Percentiles rank a stretch among this genome's conserved stretches.
Conservation (phyloP, 2,888 invertebrate genomes). For the Xylota segnis region DNA sequence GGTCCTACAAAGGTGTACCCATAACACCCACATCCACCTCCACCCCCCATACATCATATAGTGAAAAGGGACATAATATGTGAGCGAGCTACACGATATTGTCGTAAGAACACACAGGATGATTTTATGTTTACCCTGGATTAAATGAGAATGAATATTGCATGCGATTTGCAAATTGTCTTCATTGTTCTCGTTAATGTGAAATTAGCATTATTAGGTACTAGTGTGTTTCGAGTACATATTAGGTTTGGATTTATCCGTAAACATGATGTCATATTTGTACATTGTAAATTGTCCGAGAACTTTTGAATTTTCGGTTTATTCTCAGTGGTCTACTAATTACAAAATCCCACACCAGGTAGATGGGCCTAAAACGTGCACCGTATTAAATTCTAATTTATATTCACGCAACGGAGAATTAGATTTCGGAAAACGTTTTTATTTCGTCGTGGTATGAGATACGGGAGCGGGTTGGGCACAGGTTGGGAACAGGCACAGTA, state of each 20-base stretch:
- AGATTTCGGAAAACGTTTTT: constrained; percentile 71
- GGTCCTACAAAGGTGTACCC: constrained; percentile 6
- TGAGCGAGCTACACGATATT: constrained; percentile 62
- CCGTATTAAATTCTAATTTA: constrained; percentile 76
- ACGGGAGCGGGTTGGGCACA: constrained; percentile 2
- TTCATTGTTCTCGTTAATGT: constrained; percentile 77
- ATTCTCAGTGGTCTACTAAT: constrained; percentile 77
- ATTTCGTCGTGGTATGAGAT: constrained; percentile 32
- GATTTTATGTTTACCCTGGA: constrained; percentile 77
- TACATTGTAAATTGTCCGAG: constrained; percentile 77
- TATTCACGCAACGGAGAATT: constrained; percentile 77
- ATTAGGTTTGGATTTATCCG: constrained; percentile 74
- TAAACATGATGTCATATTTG: constrained; percentile 76
- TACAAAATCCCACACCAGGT: constrained; percentile 73
- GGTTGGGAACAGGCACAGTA: constrained; percentile 45
- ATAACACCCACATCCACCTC: constrained; percentile 47
- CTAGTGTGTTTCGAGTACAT: constrained; percentile 67
- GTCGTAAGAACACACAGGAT: constrained; percentile 75
- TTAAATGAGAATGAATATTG: constrained; percentile 77
- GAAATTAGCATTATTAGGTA: constrained; percentile 77
- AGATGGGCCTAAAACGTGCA: constrained; percentile 70
- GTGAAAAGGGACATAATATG: constrained; percentile 53
- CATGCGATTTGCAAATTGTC: constrained; percentile 77
- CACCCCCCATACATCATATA: constrained; percentile 39
- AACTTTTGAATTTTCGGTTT: constrained; percentile 76